Evolutionary conservation across 2,797 vertebrate genomes (phyloP).

Genomic region (Anableps anableps): DNA sequence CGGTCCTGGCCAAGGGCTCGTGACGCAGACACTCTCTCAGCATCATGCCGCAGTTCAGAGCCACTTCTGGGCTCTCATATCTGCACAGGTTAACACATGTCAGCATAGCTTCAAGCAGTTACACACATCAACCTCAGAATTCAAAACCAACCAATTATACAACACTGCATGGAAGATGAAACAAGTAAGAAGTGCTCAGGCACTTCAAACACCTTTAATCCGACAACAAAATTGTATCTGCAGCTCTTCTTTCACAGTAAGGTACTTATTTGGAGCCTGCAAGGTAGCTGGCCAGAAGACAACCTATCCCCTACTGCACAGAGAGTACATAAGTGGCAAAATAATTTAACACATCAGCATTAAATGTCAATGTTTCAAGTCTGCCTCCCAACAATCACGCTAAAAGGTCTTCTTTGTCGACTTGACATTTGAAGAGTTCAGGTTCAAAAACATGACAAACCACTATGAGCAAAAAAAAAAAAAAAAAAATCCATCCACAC

Average conservation of each 20-base stretch:
- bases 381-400: constrained; percentile 13
- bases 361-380: constrained; percentile 36
- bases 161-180: not conserved
- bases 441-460: not conserved
- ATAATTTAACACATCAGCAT: not conserved
- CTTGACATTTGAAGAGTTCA: constrained; percentile 18
- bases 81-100: constrained; percentile 63
- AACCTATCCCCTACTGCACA: not conserved
- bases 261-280: too few species aligned
- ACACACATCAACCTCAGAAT: not conserved
- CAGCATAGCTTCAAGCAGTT: not conserved
- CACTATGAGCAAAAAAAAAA: not conserved
- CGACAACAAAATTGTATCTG: not conserved
- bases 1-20: constrained; percentile 81
- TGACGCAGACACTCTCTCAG: constrained; percentile 85
- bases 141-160: not conserved
- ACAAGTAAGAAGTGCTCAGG: constrained; percentile 1
- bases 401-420: constrained; percentile 11
- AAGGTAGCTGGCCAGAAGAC: not conserved
- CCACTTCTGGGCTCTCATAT: constrained; percentile 84
- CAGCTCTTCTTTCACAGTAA: not conserved
- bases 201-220: not conserved
- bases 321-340: not conserved
- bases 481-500: constrained; percentile 5
- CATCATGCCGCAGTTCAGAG: constrained; percentile 88